Evolutionary conservation across 2,888 invertebrate species (phyloP).

Genomic region (Drosophila hamatofila): DNA sequence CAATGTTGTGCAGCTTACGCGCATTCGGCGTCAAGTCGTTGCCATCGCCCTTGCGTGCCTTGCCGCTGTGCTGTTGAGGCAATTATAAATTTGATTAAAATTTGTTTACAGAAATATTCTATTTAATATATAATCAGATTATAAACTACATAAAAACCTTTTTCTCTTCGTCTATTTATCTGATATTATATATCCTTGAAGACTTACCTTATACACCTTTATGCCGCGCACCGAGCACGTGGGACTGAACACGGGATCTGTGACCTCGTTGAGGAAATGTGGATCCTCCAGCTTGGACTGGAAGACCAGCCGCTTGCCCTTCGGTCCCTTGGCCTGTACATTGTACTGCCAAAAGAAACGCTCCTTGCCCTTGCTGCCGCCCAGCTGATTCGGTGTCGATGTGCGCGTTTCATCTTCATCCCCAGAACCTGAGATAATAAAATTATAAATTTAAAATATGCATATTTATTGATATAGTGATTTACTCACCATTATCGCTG

Average conservation of each 20-base stretch:
- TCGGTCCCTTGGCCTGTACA: slow-evolving; percentile 98
- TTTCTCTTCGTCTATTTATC: no score
- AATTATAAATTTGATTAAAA: neutral
- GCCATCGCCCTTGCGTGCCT: slow-evolving; percentile 98
- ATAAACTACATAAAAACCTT: no score
- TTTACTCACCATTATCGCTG: slow-evolving; percentile 89
- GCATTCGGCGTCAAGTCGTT: slow-evolving; percentile 99
- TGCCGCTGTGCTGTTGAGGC: slow-evolving; percentile 88
- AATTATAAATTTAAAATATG: neutral
- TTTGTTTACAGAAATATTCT: neutral
- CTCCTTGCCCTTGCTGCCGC: slow-evolving; percentile 89
- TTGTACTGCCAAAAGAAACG: slow-evolving; percentile 99
- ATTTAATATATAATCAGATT: no score
- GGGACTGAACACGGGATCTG: slow-evolving; percentile 98
- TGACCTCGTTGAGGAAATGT: slow-evolving; percentile 94
- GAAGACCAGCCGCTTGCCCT: slow-evolving; percentile 94
- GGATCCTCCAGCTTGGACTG: slow-evolving; percentile 96
- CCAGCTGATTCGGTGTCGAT: slow-evolving; percentile 77
- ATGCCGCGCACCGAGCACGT: slow-evolving; percentile 95
- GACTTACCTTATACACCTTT: slow-evolving; percentile 88
- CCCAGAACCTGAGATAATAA: slow-evolving; percentile 67
- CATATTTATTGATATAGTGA: neutral
- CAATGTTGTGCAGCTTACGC: slow-evolving; percentile 94
- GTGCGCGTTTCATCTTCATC: slow-evolving; percentile 83
- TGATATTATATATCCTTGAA: neutral